Evolutionary conservation across 2,113 vertebrate species (phyloP).

Genomic region (Xenopus laevis): DNA sequence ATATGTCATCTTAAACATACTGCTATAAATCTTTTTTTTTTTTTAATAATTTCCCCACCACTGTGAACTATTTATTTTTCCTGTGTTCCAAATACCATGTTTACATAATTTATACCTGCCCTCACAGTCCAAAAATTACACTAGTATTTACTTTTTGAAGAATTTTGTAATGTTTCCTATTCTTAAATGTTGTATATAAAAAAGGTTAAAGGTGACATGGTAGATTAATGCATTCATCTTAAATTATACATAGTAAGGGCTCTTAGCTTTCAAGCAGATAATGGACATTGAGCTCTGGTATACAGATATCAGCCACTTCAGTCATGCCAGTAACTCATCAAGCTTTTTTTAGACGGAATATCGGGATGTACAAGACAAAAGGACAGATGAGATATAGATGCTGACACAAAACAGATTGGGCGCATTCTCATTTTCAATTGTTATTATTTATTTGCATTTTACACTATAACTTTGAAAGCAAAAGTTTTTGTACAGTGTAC

Average conservation of each 20-base stretch:
- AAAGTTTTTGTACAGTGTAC: neutral
- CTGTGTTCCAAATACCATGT: too few relatives aligned
- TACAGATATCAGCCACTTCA: neutral
- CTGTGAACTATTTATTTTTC: too few relatives aligned
- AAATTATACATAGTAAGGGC: neutral
- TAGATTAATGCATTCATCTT: neutral
- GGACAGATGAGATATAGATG: neutral
- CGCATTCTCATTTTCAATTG: neutral
- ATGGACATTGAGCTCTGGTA: neutral
- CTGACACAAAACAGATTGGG: neutral
- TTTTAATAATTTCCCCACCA: too few relatives aligned
- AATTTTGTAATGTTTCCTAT: too few relatives aligned
- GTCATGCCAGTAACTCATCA: neutral
- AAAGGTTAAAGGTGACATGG: too few relatives aligned
- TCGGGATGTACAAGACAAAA: neutral
- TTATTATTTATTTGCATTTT: neutral
- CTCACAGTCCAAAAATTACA: too few relatives aligned
- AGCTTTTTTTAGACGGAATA: neutral
- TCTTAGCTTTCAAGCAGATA: neutral
- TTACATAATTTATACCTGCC: too few relatives aligned
- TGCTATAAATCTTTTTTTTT: too few relatives aligned
- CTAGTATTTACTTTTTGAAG: too few relatives aligned
- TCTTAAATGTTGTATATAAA: too few relatives aligned
- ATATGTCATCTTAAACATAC: too few relatives aligned
- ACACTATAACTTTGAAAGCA: neutral